A percentile compares a stretch with the other conserved stretches of the same genome.
Conservation (phyloP, 2,797 vertebrate species). For the Telmatherina bonti region DNA sequence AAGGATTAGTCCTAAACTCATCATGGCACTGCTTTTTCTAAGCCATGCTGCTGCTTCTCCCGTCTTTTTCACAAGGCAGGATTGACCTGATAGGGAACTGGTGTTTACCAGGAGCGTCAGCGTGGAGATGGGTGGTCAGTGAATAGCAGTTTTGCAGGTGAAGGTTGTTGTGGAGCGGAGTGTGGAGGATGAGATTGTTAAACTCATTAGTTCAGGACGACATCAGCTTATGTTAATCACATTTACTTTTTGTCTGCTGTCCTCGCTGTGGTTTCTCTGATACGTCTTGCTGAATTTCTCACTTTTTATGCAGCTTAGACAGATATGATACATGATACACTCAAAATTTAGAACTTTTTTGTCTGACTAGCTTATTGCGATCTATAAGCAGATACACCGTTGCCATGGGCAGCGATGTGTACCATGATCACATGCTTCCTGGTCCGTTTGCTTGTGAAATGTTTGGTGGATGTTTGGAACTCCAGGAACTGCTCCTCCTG, state of each 20-base stretch:
- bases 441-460: conserved; percentile 41
- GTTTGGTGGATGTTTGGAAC: conserved; percentile 47
- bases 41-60: too few relatives aligned
- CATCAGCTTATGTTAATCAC: background rate
- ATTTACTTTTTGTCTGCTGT: too few relatives aligned
- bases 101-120: too few relatives aligned
- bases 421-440: conserved; percentile 53
- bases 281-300: background rate
- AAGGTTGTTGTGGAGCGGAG: background rate
- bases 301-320: background rate
- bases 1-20: background rate
- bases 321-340: background rate
- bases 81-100: too few relatives aligned
- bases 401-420: conserved; percentile 59
- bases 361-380: background rate
- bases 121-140: background rate
- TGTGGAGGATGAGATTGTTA: background rate
- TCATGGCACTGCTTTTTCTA: background rate
- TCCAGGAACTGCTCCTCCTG: conserved; percentile 42
- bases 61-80: background rate
- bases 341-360: background rate
- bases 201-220: background rate
- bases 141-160: background rate
- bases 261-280: too few relatives aligned
- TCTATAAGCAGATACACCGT: background rate